A percentile compares a stretch with the other conserved stretches of the same genome.
These are phyloP conservation scores for Actinemys pallida DNA, from an alignment of 2,113 vertebrate species.

Conservation along the genomic window DNA sequence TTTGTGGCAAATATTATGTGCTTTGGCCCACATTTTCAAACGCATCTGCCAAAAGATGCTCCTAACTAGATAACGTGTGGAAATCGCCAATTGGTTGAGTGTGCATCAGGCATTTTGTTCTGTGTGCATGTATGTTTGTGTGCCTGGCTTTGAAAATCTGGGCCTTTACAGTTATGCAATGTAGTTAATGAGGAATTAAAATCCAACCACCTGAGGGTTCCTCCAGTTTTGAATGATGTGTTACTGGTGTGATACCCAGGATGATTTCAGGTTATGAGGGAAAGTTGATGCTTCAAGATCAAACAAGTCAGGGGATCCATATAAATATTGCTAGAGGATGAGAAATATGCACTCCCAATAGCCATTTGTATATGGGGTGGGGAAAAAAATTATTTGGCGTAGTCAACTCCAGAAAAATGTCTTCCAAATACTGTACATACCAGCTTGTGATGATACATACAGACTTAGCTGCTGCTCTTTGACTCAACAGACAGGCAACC, in stretches of 20 bases:
- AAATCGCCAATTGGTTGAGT: not conserved
- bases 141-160: not conserved
- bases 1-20: not conserved
- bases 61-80: not conserved
- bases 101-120: not conserved
- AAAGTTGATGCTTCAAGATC: not conserved
- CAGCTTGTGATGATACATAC: not conserved
- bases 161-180: not conserved
- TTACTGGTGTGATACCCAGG: not conserved
- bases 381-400: not conserved
- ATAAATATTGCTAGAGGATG: not conserved
- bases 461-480: not conserved
- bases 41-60: not conserved
- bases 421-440: not conserved
- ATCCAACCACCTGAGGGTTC: not conserved
- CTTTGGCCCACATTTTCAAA: not conserved
- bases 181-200: not conserved
- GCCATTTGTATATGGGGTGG: not conserved
- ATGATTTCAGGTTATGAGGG: not conserved
- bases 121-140: not conserved
- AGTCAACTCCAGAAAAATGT: not conserved
- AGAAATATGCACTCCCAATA: not conserved
- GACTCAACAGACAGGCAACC: not conserved
- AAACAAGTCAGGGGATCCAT: not conserved
- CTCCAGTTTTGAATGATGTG: not conserved